Evolutionary conservation across 64 coral and sea anemone species (phyloP).

Genomic region (Cladopsammia gracilis): DNA sequence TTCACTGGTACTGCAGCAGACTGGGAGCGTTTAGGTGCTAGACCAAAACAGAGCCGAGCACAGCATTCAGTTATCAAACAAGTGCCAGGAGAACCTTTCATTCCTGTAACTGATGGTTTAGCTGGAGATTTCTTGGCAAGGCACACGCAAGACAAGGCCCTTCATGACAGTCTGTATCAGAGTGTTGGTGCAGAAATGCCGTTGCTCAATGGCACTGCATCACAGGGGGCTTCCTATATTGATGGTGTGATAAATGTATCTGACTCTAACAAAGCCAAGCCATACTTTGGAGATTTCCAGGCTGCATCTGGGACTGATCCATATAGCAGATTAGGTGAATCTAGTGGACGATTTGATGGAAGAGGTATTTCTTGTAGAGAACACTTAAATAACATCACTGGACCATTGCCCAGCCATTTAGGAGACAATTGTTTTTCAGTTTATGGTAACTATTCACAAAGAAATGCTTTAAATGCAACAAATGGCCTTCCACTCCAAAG

Average conservation of each 20-base stretch:
- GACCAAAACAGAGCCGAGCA: background rate
- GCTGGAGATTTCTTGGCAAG: background rate
- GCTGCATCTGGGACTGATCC: background rate
- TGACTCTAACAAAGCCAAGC: background rate
- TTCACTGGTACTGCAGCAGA: background rate
- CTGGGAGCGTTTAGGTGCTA: background rate
- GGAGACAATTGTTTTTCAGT: background rate
- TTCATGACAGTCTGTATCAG: background rate
- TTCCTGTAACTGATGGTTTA: background rate
- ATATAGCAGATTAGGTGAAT: background rate
- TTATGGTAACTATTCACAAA: background rate
- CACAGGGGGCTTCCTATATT: background rate
- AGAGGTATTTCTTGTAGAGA: background rate
- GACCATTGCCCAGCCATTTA: background rate
- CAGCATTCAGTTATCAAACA: background rate
- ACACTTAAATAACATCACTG: background rate
- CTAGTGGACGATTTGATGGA: background rate
- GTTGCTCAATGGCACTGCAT: background rate
- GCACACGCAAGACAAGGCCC: constrained; percentile 1
- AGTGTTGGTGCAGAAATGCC: background rate
- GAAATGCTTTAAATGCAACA: background rate
- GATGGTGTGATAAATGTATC: background rate
- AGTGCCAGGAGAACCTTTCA: background rate
- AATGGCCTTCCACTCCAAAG: background rate
- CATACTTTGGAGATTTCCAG: background rate